A percentile compares a stretch with the other conserved stretches of the same genome.
These are phyloP conservation scores for Chaenocephalus aceratus DNA, from an alignment of 2,113 vertebrate genomes.

Conservation along the genomic window DNA sequence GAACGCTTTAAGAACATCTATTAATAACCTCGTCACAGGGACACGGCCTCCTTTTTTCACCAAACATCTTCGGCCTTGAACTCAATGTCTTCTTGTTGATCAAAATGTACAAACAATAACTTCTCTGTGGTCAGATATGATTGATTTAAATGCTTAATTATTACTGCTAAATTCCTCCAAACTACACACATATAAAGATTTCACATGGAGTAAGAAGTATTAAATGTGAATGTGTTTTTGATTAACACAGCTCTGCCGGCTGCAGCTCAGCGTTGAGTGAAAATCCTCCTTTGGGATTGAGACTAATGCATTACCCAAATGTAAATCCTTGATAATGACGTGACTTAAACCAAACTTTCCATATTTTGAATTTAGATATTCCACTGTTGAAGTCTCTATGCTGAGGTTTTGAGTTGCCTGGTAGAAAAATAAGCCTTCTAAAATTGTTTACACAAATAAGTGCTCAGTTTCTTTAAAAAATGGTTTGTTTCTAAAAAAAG, in stretches of 20 bases:
- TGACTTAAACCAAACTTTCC: constrained; percentile 52
- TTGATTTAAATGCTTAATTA: background rate
- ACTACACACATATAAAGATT: too few relatives aligned
- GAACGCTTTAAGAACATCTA: constrained; percentile 38
- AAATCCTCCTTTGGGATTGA: constrained; percentile 32
- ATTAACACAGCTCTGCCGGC: constrained; percentile 32
- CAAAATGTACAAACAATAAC: background rate
- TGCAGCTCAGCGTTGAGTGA: constrained; percentile 33
- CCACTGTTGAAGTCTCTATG: background rate
- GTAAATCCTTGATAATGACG: constrained; percentile 42
- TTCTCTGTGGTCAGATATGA: background rate
- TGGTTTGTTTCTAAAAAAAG: too few relatives aligned
- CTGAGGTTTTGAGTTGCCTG: constrained; percentile 6
- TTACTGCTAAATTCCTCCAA: too few relatives aligned
- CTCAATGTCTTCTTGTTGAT: background rate
- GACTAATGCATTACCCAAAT: constrained; percentile 55
- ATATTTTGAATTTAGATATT: constrained; percentile 23
- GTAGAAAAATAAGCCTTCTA: background rate
- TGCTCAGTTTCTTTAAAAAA: background rate
- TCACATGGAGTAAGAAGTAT: background rate
- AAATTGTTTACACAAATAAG: background rate
- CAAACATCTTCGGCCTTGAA: constrained; percentile 19
- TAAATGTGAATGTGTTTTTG: constrained; percentile 25
- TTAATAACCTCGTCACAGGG: constrained; percentile 46
- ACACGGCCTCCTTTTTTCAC: constrained; percentile 9